Conservation (phyloP, 1,140 invertebrate genomes). For the Aphelenchoides besseyi region DNA sequence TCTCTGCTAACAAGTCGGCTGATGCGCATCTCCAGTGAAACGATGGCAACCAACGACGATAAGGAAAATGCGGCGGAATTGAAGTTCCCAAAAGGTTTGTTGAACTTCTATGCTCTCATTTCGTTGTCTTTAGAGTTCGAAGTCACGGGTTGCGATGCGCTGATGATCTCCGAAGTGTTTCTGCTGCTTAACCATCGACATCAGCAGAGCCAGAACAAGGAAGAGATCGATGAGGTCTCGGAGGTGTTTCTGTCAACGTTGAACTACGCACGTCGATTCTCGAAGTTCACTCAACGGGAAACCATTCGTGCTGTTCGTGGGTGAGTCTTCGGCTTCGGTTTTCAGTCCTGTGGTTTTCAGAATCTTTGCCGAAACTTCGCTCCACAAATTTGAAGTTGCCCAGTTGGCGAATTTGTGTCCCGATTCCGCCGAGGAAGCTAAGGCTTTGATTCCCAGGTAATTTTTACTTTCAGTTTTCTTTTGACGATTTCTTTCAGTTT, state of each 20-base stretch:
- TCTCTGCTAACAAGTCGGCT: no score
- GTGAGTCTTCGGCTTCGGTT: conserved; percentile 24
- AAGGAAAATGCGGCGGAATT: conserved; percentile 58
- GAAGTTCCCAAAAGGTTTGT: conserved; percentile 58
- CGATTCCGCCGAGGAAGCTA: conserved; percentile 70
- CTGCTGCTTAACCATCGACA: conserved; percentile 95
- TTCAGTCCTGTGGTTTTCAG: conserved; percentile 68
- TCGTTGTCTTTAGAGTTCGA: conserved; percentile 54
- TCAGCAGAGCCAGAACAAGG: conserved; percentile 92
- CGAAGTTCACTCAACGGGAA: conserved; percentile 90
- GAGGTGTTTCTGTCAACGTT: conserved; percentile 97
- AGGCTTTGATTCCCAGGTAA: conserved; percentile 52
- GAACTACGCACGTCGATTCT: conserved; percentile 89
- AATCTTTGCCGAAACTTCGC: conserved; percentile 74
- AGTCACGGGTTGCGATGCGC: conserved; percentile 71
- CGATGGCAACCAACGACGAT: not conserved
- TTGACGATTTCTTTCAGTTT: conserved; percentile 9
- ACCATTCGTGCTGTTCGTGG: conserved; percentile 85
- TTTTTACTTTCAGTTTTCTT: conserved; percentile 17
- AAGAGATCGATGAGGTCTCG: conserved; percentile 76
- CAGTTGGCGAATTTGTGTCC: conserved; percentile 95
- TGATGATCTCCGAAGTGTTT: conserved; percentile 95
- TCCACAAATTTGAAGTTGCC: conserved; percentile 97
- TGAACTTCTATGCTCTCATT: not conserved
- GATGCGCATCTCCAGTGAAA: no score